Percentiles rank a stretch among this genome's conserved stretches.
phyloP scores from a whole-genome alignment of 2,888 invertebrate species.

The Monopis laevigella region DNA sequence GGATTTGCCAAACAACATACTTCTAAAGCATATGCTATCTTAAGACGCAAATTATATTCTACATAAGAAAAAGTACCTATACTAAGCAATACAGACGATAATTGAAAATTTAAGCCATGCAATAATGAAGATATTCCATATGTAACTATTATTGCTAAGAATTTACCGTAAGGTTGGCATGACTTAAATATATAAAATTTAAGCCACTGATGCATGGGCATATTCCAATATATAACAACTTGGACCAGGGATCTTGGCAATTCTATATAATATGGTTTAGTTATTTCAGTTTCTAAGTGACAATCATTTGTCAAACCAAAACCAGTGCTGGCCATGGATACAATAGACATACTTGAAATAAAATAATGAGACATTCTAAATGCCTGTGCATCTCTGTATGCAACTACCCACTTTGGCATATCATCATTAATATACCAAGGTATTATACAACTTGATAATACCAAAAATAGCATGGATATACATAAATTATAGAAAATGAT shows the following conservation, averaged over 20 bases:
- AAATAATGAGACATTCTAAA: conserved; percentile 97
- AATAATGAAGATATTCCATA: conserved; percentile 90
- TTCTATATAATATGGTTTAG: conserved; percentile 84
- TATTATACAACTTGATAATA: conserved; percentile 80
- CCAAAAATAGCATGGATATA: conserved; percentile 70
- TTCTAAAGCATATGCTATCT: conserved; percentile 77
- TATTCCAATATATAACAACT: conserved; percentile 95
- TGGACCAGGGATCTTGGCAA: conserved; percentile 91
- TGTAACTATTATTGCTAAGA: conserved; percentile 83
- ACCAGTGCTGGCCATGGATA: conserved; percentile 75
- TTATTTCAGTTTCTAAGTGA: conserved; percentile 69
- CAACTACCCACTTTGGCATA: conserved; percentile 75
- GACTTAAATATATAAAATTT: conserved; percentile 90
- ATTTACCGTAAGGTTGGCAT: conserved; percentile 75
- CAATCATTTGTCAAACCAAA: conserved; percentile 60
- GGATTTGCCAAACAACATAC: conserved; percentile 81
- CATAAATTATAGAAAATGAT: conserved; percentile 63
- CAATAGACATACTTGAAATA: conserved; percentile 86
- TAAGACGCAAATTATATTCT: conserved; percentile 81
- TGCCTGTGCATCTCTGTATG: conserved; percentile 89
- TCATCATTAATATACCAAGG: conserved; percentile 72
- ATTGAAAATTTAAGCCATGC: conserved; percentile 93
- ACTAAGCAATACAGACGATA: conserved; percentile 92
- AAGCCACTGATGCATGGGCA: conserved; percentile 98
- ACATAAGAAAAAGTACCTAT: conserved; percentile 92